Conservation (phyloP, 2,888 invertebrate species). For the Drosophila melanosoma region DNA sequence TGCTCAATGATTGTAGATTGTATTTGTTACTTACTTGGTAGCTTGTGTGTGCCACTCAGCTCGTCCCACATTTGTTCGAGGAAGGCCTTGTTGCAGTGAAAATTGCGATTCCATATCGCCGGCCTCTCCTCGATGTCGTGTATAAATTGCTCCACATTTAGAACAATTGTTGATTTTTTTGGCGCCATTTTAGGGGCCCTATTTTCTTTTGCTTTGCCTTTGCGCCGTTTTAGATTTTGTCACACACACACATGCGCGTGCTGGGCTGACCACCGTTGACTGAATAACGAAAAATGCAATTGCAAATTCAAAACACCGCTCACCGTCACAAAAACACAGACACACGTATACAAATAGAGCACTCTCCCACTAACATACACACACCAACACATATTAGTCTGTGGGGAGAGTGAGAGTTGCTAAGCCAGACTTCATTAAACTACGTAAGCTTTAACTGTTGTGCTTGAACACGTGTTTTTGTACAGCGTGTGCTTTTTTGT, state of each 20-base stretch:
- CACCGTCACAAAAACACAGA: constrained; percentile 14
- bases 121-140: constrained; percentile 84
- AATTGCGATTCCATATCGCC: constrained; percentile 85
- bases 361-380: not conserved
- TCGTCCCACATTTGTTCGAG: constrained; percentile 85
- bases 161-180: constrained; percentile 84
- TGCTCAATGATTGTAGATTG: not conserved
- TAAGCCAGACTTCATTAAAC: constrained; percentile 19
- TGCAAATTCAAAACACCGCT: constrained; percentile 39
- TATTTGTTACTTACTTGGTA: constrained; percentile 82
- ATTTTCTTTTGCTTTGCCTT: constrained; percentile 17
- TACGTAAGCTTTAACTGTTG: constrained; percentile 10
- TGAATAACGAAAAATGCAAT: constrained; percentile 42
- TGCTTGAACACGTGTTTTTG: constrained; percentile 12
- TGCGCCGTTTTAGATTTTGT: constrained; percentile 28
- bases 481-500: not conserved
- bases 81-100: constrained; percentile 85
- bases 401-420: not conserved
- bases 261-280: constrained; percentile 21
- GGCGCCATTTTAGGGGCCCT: constrained; percentile 78
- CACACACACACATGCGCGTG: constrained; percentile 22
- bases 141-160: constrained; percentile 85
- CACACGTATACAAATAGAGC: not conserved
- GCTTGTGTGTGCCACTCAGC: constrained; percentile 82
- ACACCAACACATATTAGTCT: not conserved